Evolutionary conservation across 1,140 invertebrate genomes (phyloP), one percentile per base, ranked within the genome.

Genomic region (Conus ventricosus): DNA sequence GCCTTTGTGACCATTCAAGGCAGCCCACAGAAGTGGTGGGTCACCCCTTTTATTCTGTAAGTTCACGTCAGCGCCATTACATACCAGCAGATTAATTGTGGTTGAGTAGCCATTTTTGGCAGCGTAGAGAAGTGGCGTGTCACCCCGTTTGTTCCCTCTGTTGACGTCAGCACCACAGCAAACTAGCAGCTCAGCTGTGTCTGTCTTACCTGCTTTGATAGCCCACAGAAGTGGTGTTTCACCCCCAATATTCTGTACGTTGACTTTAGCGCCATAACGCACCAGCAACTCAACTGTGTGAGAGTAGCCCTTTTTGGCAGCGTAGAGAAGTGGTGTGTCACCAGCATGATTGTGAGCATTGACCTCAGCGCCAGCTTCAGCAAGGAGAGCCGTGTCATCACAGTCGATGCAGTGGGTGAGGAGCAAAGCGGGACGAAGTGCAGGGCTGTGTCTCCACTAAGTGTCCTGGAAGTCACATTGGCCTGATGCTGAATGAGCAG

Each of bases 51-150:
- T 63, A 39, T n/a, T n/a, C 25, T 60, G 51, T 20, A n/a, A 55
- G 54, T 63, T 84, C 55, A 60, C 55, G 25, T 84, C 54, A 84
- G 83, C 83, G 13, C 55, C 55, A 25, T 84, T 55, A 13, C 25
- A 11, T n/a, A 84, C 8, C 8, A 84, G 23, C 5, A 57, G 25
- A 15, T 60, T 15, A 23, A 15, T 25, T 78, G 76, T 78, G 25
- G 27, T 25, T 15, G n/a, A 5, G 25, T 51, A 8, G 3, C 39
- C 76, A 6, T 27, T 78, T 0, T 25, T 17, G 25, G 20, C 20
- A 11, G 54, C 57, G 15, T 27, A 39, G 5, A 55, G 0, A 25
- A 84, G 57, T 15, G 83, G 83, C 3, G 83, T 63, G n/a, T 8
- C 4, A 23, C 54, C 53, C 23, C 23, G 5, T 25, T 60, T 25